A percentile compares a stretch with the other conserved stretches of the same genome.
These are phyloP conservation scores for Megaustenia siamemsis DNA, from an alignment of 2,888 invertebrate genomes.

Conservation along the genomic window DNA sequence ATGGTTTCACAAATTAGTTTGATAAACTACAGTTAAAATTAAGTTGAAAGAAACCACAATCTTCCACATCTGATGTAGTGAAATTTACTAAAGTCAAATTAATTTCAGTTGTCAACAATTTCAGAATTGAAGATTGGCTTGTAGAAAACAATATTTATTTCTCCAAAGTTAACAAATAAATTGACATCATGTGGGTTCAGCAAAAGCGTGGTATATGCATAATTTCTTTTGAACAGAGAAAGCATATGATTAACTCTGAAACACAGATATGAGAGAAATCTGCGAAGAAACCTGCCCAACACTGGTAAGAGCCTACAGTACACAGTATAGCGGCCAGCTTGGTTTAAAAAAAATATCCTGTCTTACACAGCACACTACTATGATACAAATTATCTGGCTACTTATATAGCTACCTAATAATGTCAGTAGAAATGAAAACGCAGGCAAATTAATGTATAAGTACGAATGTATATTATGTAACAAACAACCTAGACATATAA, in stretches of 20 bases:
- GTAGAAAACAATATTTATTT: too few species aligned
- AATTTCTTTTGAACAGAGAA: not conserved
- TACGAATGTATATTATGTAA: not conserved
- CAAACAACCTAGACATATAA: not conserved
- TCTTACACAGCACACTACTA: not conserved
- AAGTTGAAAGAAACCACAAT: too few species aligned
- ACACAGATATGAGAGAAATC: slow-evolving; percentile 25
- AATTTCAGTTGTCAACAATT: too few species aligned
- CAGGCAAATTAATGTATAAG: not conserved
- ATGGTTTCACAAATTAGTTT: slow-evolving; percentile 12
- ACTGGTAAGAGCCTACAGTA: not conserved
- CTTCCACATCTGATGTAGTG: too few species aligned
- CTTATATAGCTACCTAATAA: not conserved
- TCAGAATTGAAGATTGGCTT: too few species aligned
- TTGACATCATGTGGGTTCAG: too few species aligned
- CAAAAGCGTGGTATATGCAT: not conserved
- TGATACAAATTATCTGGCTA: not conserved
- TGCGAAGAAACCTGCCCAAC: not conserved
- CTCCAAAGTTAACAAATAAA: too few species aligned
- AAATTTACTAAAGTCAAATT: too few species aligned
- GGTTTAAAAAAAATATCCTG: not conserved
- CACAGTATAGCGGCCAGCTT: too few species aligned
- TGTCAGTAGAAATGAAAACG: not conserved
- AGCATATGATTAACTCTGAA: not conserved
- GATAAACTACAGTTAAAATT: too few species aligned